Percentiles rank a stretch among this genome's conserved stretches.
These are phyloP conservation scores for Xestia sexstrigata DNA, from an alignment of 2,888 invertebrate genomes.

Conservation along the genomic window DNA sequence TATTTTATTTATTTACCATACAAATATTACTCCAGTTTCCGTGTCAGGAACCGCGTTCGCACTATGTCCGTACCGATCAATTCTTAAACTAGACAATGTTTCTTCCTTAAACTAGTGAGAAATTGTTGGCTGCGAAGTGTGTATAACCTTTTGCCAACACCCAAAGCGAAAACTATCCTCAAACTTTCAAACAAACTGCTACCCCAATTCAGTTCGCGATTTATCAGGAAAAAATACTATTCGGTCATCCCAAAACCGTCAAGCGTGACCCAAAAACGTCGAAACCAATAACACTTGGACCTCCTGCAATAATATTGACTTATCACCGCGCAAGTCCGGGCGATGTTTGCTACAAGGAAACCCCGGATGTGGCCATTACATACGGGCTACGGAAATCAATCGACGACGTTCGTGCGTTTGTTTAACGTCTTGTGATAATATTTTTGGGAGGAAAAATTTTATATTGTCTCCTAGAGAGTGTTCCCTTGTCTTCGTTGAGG, in stretches of 20 bases:
- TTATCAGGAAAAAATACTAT: conserved; percentile 30
- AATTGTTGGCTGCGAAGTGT: neutral
- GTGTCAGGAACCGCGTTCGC: neutral
- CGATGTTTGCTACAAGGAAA: conserved; percentile 64
- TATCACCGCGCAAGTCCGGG: conserved; percentile 60
- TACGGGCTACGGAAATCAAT: conserved; percentile 54
- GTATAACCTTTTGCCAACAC: neutral
- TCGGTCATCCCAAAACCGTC: conserved; percentile 36
- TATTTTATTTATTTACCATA: no score
- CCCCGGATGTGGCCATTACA: conserved; percentile 59
- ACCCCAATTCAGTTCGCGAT: conserved; percentile 2
- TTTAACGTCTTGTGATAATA: conserved; percentile 29
- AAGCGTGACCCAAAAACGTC: conserved; percentile 42
- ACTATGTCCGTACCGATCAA: neutral
- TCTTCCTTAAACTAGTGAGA: no score
- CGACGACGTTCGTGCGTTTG: conserved; percentile 34
- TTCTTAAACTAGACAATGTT: neutral
- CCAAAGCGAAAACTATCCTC: neutral
- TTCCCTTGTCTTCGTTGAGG: neutral
- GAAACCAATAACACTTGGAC: conserved; percentile 51
- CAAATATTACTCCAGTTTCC: neutral
- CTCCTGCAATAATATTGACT: conserved; percentile 64
- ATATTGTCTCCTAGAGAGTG: neutral
- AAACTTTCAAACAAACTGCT: neutral
- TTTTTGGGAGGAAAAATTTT: conserved; percentile 13